Evolutionary conservation across 2,888 invertebrate species (phyloP).

Genomic region (Pachliopta kotzebuea): DNA sequence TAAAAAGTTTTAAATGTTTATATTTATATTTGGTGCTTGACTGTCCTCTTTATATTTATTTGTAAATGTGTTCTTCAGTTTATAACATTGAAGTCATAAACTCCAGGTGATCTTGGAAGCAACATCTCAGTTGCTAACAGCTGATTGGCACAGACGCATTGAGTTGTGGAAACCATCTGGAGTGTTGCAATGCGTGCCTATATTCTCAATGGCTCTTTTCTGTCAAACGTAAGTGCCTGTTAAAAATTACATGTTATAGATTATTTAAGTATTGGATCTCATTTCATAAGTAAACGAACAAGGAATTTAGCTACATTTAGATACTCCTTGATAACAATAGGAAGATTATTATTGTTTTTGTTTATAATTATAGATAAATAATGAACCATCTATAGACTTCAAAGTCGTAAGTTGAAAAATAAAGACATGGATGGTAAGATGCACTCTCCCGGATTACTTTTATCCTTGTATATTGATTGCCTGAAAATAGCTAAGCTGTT

Average conservation of each 20-base stretch:
- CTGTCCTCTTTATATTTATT: not conserved
- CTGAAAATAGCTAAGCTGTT: too few relatives aligned
- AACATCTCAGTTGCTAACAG: conserved; percentile 84
- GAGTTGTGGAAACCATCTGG: conserved; percentile 92
- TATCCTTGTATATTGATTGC: too few relatives aligned
- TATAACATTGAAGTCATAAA: not conserved
- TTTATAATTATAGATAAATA: too few relatives aligned
- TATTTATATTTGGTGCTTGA: too few relatives aligned
- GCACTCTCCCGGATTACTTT: too few relatives aligned
- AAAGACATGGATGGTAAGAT: too few relatives aligned
- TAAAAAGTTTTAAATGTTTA: too few relatives aligned
- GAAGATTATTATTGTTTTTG: too few relatives aligned
- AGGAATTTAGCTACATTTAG: too few relatives aligned
- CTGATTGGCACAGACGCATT: conserved; percentile 87
- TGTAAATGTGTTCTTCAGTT: not conserved
- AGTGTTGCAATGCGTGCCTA: conserved; percentile 94
- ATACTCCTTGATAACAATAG: too few relatives aligned
- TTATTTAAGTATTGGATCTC: not conserved
- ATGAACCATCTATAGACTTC: too few relatives aligned
- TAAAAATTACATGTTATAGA: not conserved
- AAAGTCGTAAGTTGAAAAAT: too few relatives aligned
- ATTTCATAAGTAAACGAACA: not conserved
- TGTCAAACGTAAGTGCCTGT: conserved; percentile 91
- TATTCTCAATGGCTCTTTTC: conserved; percentile 97
- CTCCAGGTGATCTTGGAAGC: conserved; percentile 89